Evolutionary conservation across 2,113 vertebrate species (phyloP).

Genomic region (Nasalis larvatus): DNA sequence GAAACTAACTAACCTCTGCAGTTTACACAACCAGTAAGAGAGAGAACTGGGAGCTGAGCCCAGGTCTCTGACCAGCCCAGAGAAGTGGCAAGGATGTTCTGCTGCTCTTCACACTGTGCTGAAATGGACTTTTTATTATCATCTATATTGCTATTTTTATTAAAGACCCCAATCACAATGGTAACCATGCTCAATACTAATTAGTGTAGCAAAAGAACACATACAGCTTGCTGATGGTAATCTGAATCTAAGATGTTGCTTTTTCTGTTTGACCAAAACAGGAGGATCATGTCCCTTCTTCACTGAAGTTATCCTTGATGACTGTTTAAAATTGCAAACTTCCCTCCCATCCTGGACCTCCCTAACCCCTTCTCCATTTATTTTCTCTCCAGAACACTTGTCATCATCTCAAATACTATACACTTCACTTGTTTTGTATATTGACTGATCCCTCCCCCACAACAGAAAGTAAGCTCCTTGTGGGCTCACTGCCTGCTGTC

Average conservation of each 20-base stretch:
- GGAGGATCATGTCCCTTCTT: neutral
- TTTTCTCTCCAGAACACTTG: neutral
- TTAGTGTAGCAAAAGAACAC: neutral
- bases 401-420: neutral
- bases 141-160: neutral
- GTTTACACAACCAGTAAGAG: neutral
- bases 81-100: neutral
- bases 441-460: neutral
- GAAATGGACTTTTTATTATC: neutral
- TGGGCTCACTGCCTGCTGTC: neutral
- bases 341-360: neutral
- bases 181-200: neutral
- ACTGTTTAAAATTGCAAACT: neutral
- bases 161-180: neutral
- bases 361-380: neutral
- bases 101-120: neutral
- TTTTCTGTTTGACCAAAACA: neutral
- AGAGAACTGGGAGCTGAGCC: neutral
- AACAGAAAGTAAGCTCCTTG: neutral
- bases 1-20: neutral
- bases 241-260: neutral
- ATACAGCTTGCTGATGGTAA: neutral
- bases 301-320: neutral
- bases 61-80: neutral
- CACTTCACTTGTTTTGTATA: neutral